These are phyloP conservation scores for Prionailurus bengalensis DNA, from an alignment of 2,113 vertebrate genomes.

Conservation along the genomic window DNA sequence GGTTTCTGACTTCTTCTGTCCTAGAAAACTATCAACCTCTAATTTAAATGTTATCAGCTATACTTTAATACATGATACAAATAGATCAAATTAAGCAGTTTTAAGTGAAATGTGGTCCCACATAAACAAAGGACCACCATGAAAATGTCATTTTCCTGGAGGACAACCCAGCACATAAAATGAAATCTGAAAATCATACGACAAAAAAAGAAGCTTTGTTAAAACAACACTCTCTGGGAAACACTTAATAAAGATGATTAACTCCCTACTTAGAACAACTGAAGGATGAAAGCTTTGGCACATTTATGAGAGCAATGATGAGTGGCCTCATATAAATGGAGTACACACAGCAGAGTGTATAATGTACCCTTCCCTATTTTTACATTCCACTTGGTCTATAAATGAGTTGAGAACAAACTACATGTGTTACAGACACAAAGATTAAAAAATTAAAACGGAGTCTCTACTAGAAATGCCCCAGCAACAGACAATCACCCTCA, in stretches of 20 bases:
- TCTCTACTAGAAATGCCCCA: background rate
- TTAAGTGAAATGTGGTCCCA: constrained; percentile 38
- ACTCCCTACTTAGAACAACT: constrained; percentile 23
- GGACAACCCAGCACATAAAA: constrained; percentile 39
- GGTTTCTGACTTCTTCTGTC: background rate
- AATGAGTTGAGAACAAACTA: constrained; percentile 40
- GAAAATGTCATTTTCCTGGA: constrained; percentile 66
- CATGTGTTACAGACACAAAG: background rate
- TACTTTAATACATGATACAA: constrained; percentile 45
- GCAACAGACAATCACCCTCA: background rate
- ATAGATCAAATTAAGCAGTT: constrained; percentile 51
- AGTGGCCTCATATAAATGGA: background rate
- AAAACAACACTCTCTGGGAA: constrained; percentile 41
- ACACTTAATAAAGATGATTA: constrained; percentile 65
- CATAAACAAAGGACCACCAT: constrained; percentile 34
- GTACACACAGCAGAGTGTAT: background rate
- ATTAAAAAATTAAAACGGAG: background rate
- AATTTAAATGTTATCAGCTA: constrained; percentile 56
- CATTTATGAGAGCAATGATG: constrained; percentile 39
- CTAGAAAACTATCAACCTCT: constrained; percentile 12
- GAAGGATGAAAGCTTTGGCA: background rate
- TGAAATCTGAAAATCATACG: constrained; percentile 63
- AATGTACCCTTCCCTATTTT: background rate
- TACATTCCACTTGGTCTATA: constrained; percentile 16
- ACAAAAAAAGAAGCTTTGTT: constrained; percentile 26